Evolutionary conservation across 2,888 invertebrate species (phyloP), one percentile per base, ranked within the genome.

Genomic region (Cyclophora punctaria): DNA sequence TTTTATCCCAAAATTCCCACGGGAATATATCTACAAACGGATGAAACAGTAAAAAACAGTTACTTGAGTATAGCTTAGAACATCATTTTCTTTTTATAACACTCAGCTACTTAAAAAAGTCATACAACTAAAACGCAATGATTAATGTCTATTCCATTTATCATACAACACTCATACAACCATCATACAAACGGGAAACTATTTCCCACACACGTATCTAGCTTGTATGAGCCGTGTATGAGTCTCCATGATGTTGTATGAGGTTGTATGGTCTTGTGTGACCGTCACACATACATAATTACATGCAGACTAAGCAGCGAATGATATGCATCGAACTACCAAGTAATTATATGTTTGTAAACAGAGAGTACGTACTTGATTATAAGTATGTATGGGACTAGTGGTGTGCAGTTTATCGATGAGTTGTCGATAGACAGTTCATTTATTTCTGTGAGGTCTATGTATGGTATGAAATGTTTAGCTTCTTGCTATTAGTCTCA

Each of bases 321-420:
- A 68, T 75, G 87, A 86, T 86, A 87, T 85, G 84, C 87, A 87
- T 83, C 85, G 78, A 80, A 81, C 79, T 83, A 87, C 86, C 83
- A 76, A 81, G 78, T 88, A 88, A 88, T 87, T 86, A 87, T 85
- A 88, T 86, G 86, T 87, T 88, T 87, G 83, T 85, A 78, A 85
- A 84, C 82, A 80, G 70, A 66, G 20, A 20, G 70, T 75, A 70
- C 68, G 68, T 71, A 66, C 63, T 67, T 68, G 66, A 54, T 64
- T 67, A 67, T 68, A 71, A 63, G 56, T 60, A 63, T 62, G 53
- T 20, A 20, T 20, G 20, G 20, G 57, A 59, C 48, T 68, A 71
- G 78, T 65, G 78, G 67, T 73, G 80, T 52, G 69, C 60, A 52
- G 51, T 58, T 59, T 49, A 58, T 58, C 55, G 52, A 48, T 45